Base-by-base conservation (phyloP, 2,888 invertebrate species). In the Portevinia maculata region DNA sequence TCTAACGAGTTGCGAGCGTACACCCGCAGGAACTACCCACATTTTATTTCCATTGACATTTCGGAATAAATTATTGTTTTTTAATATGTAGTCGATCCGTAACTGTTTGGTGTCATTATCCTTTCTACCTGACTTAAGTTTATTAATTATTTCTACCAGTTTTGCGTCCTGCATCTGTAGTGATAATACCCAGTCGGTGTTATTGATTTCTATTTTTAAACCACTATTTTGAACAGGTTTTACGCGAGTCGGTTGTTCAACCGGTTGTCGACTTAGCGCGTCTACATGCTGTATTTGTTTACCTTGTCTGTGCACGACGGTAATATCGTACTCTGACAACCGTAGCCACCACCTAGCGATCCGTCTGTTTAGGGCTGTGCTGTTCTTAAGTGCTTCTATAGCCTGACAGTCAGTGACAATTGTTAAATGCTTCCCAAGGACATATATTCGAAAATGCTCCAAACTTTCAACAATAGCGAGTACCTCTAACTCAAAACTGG, bases 1-100 rank as follows among this genome's bases (percentile, higher is more conserved):
- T 52, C 70, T 32, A 17, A 78, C 67, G 11, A 85, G 19, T 67
- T 59, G 39, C 74, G 46, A 84, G 1, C 64, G 60, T 17, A 59
- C 50, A 8, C 59, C 64, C 0, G 57, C 13, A 21, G 76, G 73
- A 5, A 79, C 62, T 8, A 74, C 71, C 57, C 71, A 74, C 37
- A 74, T 55, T 39, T 37, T 50, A 17, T 53, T 57, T 1, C 41
- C 52, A 30, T 39, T 59, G 9, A 32, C 21, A 24, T 46, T 48
- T 8, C 78, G 41, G 41, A 57, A 74, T 19, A 84, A 37, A 0
- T 57, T 28, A 28, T 74, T 37, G 6, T 73, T 48, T 28, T 53
- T 67, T 1, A 71, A 1, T 2, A 52, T 37, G 37, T 84, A 84
- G 8, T 78, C 73, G 0, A 50, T 15, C 1, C 9, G 50, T 24